Conservation (phyloP, 2,113 vertebrate species). For the Carettochelys insculpta region DNA sequence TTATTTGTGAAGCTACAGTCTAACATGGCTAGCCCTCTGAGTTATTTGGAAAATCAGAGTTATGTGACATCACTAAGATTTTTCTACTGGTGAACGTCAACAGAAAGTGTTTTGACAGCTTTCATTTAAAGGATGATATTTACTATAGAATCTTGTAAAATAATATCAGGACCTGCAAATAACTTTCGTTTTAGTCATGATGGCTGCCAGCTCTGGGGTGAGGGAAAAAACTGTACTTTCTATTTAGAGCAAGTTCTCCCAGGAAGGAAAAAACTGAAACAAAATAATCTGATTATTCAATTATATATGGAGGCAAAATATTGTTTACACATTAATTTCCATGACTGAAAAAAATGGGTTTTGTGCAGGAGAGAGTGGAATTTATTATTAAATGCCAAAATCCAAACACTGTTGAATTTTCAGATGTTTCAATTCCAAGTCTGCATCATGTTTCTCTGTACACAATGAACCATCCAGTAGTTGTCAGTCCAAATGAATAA, state of each 20-base stretch:
- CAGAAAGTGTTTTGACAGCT: constrained; percentile 81
- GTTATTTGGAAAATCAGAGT: constrained; percentile 78
- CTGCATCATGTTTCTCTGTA: not conserved
- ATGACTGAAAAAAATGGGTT: not conserved
- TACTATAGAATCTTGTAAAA: constrained; percentile 76
- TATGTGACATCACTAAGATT: constrained; percentile 69
- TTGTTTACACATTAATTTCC: not conserved
- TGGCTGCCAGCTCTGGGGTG: constrained; percentile 44
- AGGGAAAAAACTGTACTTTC: not conserved
- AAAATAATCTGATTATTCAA: not conserved
- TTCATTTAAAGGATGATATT: constrained; percentile 70
- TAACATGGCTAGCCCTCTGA: too few relatives aligned
- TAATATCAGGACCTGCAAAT: constrained; percentile 56
- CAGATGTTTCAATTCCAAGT: not conserved
- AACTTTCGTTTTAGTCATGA: constrained; percentile 64
- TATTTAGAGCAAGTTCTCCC: not conserved
- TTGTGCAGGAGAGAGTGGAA: not conserved
- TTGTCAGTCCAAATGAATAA: not conserved
- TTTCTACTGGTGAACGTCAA: constrained; percentile 62
- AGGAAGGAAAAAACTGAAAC: not conserved
- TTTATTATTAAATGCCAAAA: not conserved
- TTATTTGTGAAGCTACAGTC: too few relatives aligned
- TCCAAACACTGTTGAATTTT: not conserved
- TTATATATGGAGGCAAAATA: not conserved
- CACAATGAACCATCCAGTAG: not conserved